These are phyloP conservation scores for Macheiramphus alcinus DNA, from an alignment of 2,113 vertebrate species.

Conservation along the genomic window DNA sequence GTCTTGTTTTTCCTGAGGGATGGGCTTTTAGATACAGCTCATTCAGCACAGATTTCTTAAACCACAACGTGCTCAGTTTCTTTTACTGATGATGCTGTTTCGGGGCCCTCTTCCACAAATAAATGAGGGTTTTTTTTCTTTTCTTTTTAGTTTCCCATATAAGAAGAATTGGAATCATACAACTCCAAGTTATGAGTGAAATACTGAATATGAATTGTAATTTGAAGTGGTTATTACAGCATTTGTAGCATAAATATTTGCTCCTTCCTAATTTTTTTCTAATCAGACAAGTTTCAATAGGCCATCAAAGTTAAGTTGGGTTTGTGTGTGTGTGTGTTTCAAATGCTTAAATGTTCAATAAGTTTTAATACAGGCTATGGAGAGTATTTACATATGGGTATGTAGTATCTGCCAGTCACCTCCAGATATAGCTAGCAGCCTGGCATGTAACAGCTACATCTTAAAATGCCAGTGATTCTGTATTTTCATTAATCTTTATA, in stretches of 20 bases:
- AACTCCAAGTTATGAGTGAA: background rate
- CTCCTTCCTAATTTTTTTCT: background rate
- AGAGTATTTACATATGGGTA: background rate
- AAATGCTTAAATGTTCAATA: background rate
- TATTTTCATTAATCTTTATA: background rate
- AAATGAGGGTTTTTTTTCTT: background rate
- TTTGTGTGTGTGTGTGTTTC: background rate
- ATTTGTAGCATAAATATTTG: background rate
- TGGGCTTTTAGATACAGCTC: background rate
- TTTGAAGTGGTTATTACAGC: background rate
- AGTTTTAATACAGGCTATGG: background rate
- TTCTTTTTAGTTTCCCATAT: background rate
- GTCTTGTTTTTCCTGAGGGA: background rate
- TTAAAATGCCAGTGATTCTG: background rate
- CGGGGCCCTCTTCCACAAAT: background rate
- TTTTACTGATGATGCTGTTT: background rate
- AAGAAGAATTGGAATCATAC: background rate
- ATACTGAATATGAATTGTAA: background rate
- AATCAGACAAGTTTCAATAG: background rate
- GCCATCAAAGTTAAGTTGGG: background rate
- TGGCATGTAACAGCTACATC: background rate
- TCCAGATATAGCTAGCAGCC: background rate
- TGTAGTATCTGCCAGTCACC: background rate
- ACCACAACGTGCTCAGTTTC: background rate
- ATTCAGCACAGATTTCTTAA: background rate